Conservation (phyloP, 2,113 vertebrate genomes). For the Paraplagusia blochii region DNA sequence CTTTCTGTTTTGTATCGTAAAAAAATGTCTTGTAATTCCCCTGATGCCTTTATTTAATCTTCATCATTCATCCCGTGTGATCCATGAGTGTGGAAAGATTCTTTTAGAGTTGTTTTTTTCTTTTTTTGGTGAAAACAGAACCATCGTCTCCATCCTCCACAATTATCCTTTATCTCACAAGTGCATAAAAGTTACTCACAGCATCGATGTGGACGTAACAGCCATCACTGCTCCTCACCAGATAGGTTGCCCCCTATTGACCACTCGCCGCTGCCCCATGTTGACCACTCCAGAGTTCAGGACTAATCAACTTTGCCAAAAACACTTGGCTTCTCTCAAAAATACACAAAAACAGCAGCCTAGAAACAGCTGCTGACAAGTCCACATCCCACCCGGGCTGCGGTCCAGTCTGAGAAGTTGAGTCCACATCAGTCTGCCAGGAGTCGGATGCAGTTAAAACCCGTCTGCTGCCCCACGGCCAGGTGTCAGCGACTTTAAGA, state of each 20-base stretch:
- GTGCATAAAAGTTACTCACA: constrained; percentile 38
- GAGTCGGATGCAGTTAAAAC: constrained; percentile 51
- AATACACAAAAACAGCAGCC: constrained; percentile 6
- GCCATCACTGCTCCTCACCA: constrained; percentile 52
- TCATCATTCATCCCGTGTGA: too few relatives aligned
- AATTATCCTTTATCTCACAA: constrained; percentile 20
- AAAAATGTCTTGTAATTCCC: too few relatives aligned
- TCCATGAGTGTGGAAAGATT: too few relatives aligned
- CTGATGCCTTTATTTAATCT: too few relatives aligned
- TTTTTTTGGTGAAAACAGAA: constrained; percentile 35
- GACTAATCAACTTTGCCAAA: constrained; percentile 42
- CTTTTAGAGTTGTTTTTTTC: constrained; percentile 17
- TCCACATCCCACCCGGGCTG: constrained; percentile 31
- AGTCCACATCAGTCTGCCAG: constrained; percentile 45
- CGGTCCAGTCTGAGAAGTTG: constrained; percentile 41
- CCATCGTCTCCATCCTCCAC: constrained; percentile 11
- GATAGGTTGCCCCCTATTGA: constrained; percentile 33
- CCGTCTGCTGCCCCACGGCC: constrained; percentile 49
- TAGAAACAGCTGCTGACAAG: constrained; percentile 35
- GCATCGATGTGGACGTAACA: constrained; percentile 68
- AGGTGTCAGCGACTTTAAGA: constrained; percentile 41
- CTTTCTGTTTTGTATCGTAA: too few relatives aligned
- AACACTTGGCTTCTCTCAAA: constrained; percentile 32
- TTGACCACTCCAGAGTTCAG: constrained; percentile 21
- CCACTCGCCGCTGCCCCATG: constrained; percentile 35